These are phyloP conservation scores for Pegea sp. DNA, from an alignment of 23 tunicate genomes.

Conservation along the genomic window DNA sequence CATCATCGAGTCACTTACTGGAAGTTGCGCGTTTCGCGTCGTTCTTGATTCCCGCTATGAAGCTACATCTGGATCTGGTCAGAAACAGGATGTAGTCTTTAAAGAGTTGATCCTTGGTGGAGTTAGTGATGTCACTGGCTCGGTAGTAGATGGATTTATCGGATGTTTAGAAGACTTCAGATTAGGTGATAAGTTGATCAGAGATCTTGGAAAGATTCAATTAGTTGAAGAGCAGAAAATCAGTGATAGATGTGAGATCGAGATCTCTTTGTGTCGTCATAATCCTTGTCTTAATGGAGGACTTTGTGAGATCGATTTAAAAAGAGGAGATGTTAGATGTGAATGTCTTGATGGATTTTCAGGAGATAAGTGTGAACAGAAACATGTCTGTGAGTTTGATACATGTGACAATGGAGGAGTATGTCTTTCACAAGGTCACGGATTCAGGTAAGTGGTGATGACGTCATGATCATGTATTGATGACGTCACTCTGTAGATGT, in stretches of 20 bases:
- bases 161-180: constrained; percentile 38
- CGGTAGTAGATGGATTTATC: constrained; percentile 24
- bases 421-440: constrained; percentile 6
- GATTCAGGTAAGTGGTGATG: constrained; percentile 9
- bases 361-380: constrained; percentile 22
- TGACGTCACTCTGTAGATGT: constrained; percentile 12
- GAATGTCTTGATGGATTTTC: constrained; percentile 9
- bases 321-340: constrained; percentile 13
- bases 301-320: constrained; percentile 7
- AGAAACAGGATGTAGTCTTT: too few species aligned
- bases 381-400: constrained; percentile 6
- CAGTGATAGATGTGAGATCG: too few species aligned
- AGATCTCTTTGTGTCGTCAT: too few species aligned
- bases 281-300: constrained; percentile 26
- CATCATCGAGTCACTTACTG: too few species aligned
- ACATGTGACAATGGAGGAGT: constrained; percentile 26
- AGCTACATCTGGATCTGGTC: constrained; percentile 7
- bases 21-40: constrained; percentile 16
- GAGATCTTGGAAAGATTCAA: too few species aligned
- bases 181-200: too few species aligned
- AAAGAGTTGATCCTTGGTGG: constrained; percentile 14
- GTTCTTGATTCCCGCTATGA: constrained; percentile 6
- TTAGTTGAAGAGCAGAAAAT: too few species aligned
- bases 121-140: constrained; percentile 2
- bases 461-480: not conserved